phyloP scores from a whole-genome alignment of 2,888 invertebrate species.

The Acheta domesticus region DNA sequence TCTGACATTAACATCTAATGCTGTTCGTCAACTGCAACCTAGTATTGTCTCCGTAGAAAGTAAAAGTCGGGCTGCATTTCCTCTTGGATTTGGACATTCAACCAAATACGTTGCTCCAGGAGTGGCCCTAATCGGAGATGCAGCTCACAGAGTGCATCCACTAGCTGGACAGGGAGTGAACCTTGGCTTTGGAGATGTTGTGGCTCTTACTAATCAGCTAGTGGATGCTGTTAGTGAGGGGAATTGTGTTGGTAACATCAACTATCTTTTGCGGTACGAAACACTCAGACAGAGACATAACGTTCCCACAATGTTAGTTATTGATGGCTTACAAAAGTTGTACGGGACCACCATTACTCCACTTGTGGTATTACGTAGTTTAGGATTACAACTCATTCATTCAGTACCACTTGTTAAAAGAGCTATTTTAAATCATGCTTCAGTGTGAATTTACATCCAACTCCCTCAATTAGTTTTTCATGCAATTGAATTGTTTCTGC shows the following conservation, averaged over 20 bases:
- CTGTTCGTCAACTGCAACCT: conserved; percentile 64
- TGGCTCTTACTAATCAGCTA: conserved; percentile 65
- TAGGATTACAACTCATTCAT: conserved; percentile 78
- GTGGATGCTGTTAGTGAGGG: conserved; percentile 66
- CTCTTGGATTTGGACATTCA: conserved; percentile 87
- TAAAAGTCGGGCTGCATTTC: conserved; percentile 80
- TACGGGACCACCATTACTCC: conserved; percentile 73
- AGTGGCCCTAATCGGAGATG: conserved; percentile 84
- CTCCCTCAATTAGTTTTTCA: not conserved
- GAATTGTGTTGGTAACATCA: conserved; percentile 26
- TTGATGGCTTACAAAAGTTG: conserved; percentile 82
- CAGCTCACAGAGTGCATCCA: conserved; percentile 90
- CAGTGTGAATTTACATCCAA: conserved; percentile 22
- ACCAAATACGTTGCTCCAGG: conserved; percentile 77
- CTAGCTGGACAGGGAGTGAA: conserved; percentile 98
- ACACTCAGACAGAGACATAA: conserved; percentile 78
- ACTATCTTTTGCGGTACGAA: conserved; percentile 64
- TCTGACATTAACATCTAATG: conserved; percentile 47
- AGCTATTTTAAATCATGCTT: conserved; percentile 48
- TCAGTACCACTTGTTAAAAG: conserved; percentile 71
- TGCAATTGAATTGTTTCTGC: not conserved
- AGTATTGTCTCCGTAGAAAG: conserved; percentile 58
- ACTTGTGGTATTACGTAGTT: conserved; percentile 71
- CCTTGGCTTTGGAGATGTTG: conserved; percentile 92
- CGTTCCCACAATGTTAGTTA: conserved; percentile 80